These are phyloP conservation scores for Apotomis turbidana DNA, from an alignment of 2,888 invertebrate genomes.

Conservation along the genomic window DNA sequence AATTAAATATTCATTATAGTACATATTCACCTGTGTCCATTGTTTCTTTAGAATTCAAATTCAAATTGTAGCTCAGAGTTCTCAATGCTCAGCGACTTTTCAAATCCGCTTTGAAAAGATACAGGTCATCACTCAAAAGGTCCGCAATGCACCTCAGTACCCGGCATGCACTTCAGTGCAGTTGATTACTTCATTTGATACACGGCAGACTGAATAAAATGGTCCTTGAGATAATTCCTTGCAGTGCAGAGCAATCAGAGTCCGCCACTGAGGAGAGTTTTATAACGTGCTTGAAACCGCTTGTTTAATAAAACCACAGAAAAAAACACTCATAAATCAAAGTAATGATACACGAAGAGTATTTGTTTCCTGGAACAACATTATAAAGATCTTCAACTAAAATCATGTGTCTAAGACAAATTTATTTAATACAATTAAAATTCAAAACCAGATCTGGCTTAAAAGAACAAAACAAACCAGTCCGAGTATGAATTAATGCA, in stretches of 20 bases:
- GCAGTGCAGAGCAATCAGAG: conserved; percentile 36
- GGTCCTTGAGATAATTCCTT: conserved; percentile 43
- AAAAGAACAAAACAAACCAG: conserved; percentile 48
- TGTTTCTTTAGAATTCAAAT: background rate
- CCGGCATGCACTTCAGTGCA: conserved; percentile 30
- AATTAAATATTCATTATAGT: conserved; percentile 1
- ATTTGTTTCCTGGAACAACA: conserved; percentile 22
- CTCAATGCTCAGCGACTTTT: conserved; percentile 21
- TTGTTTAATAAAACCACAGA: background rate
- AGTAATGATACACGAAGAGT: background rate
- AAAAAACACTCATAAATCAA: background rate
- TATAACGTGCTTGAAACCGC: conserved; percentile 8
- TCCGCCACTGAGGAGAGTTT: conserved; percentile 24
- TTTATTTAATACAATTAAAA: conserved; percentile 42
- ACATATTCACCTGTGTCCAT: background rate
- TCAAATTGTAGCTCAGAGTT: background rate
- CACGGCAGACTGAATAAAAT: conserved; percentile 42
- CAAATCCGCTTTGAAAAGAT: conserved; percentile 24
- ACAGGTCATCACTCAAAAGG: conserved; percentile 36
- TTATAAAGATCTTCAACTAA: conserved; percentile 17
- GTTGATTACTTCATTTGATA: conserved; percentile 44
- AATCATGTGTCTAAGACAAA: conserved; percentile 28
- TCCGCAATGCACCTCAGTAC: conserved; percentile 30
- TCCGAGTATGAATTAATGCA: conserved; percentile 58
- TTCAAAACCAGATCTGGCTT: conserved; percentile 45